Evolutionary conservation across 2,797 vertebrate species (phyloP), one percentile per base, ranked within the genome.

Genomic region (Chloroceryle inda): DNA sequence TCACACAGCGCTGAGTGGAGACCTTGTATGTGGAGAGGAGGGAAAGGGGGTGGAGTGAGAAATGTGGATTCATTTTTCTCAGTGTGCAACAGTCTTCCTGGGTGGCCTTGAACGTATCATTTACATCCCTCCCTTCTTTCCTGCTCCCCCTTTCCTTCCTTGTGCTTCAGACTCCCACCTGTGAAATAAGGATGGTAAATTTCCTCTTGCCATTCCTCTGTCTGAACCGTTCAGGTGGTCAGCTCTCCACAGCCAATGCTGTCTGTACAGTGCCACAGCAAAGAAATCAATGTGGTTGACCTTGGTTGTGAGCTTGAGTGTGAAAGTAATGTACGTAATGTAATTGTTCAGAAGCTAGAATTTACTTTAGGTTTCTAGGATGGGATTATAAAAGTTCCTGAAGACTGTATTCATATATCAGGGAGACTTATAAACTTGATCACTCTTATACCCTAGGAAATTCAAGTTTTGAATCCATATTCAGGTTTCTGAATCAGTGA

Each of bases 91-190:
- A 59, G 42, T 61, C 95, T 88, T 92, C 71, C 94, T 95, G 96
- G 89, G 94, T 96, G 92, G 96, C 89, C 92, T 74, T 88, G 85
- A 86, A 37, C 27, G 35, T 78, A 92, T 76, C 62, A 26, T 24
- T 94, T 71, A 16, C 50, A 92, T 92, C 76, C 68, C 93, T 94
- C 38, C 40, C 47, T 75, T 74, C 56, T 53, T 78, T 78, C 83
- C 90, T 92, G 76, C 90, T 66, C 50, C 69, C 91, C 88, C 94
- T 93, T 84, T 84, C 38, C 56, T 79, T 88, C 72, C 68, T 77
- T 66, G 10, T 72, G 69, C 69, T 88, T 92, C 27, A 66, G 19
- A 44, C 37, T 91, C 55, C 89, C 85, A 88, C 74, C 80, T 93
- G 83, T 67, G n/a, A 49, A 95, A 87, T 73, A 44, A 78, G 38